Evolutionary conservation across 2,113 vertebrate species (phyloP), one percentile per base, ranked within the genome.

Genomic region (Barnardius zonarius): DNA sequence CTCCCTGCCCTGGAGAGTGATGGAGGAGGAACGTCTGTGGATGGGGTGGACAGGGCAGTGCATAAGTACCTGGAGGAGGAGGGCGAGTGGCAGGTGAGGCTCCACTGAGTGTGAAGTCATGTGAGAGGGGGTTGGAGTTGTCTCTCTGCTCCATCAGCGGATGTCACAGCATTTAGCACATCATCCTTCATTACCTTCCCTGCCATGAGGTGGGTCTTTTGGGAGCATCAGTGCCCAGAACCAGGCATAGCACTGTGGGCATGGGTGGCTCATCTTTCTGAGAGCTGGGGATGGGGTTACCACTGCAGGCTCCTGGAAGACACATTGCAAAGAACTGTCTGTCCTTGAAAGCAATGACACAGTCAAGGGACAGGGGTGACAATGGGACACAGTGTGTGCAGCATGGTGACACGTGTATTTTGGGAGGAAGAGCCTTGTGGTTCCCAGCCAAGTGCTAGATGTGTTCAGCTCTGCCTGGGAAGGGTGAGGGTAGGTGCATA

Each of bases 31-130:
- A 95, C 75, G 23, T 76, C 82, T 16, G 81, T 62, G 28, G 98
- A 99, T 89, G 96, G 84, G 43, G 59, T 98, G 15, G 98, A 99
- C 17, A 97, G 97, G 7, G 44, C 95, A n/a, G 55, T 85, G 4
- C 64, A 76, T 7, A 96, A 91, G 20, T 95, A 98, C 81, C 76
- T 94, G 72, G 90, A 95, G 69, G 92, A 97, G 35, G 98, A 98
- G 35, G 95, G 96, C 0, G 94, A 98, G 75, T 99, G 99, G 99
- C 98, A 99, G 98, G 99, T 98, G 81, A 89, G 97, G 35, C 7
- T 8, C 25, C 4, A 3, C 52, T 19, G 23, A 1, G 1, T 7
- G 17, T 52, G 31, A 73, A 37, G 30, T 35, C 31, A 17, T 25
- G 16, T 2, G 2, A 52, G 17, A 19, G 55, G 11, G 33, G 16